phyloP scores from a whole-genome alignment of 2,797 vertebrate genomes.

The Mionectes olivaceus region DNA sequence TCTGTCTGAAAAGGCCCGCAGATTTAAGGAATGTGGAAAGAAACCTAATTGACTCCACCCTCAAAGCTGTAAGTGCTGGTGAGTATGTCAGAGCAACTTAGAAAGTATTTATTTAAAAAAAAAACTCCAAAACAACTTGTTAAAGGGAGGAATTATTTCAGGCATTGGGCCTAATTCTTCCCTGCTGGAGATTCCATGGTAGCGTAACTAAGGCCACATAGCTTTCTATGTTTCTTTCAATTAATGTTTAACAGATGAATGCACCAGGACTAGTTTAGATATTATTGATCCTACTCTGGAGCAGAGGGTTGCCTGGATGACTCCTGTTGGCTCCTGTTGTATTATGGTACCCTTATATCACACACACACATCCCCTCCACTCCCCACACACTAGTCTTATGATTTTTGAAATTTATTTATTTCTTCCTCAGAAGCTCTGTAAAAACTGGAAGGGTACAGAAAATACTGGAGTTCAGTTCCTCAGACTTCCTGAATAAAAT shows the following conservation, averaged over 20 bases:
- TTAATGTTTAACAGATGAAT: not conserved
- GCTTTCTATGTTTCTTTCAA: not conserved
- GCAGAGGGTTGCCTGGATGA: not conserved
- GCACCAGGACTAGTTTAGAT: rapidly evolving
- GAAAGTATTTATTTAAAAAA: not conserved
- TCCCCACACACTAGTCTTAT: rapidly evolving
- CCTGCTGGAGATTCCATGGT: not conserved
- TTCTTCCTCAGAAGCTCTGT: not conserved
- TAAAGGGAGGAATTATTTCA: not conserved
- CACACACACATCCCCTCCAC: not conserved
- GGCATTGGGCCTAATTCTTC: not conserved
- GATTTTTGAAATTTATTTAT: not conserved
- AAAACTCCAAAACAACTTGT: not conserved
- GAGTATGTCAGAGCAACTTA: not conserved
- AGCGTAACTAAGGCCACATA: not conserved
- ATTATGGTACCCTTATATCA: not conserved
- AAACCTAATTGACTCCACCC: not conserved
- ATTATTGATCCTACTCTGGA: not conserved
- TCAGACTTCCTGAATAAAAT: not conserved
- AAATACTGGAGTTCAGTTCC: not conserved
- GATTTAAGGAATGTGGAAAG: not conserved
- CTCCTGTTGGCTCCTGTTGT: not conserved
- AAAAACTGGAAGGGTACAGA: not conserved
- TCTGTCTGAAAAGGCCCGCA: not conserved
- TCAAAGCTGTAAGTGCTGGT: not conserved